Percentiles rank a stretch among this genome's conserved stretches.
Evolutionary conservation across 2,113 vertebrate genomes (phyloP).

Genomic region (Sphaerodactylus townsendi): DNA sequence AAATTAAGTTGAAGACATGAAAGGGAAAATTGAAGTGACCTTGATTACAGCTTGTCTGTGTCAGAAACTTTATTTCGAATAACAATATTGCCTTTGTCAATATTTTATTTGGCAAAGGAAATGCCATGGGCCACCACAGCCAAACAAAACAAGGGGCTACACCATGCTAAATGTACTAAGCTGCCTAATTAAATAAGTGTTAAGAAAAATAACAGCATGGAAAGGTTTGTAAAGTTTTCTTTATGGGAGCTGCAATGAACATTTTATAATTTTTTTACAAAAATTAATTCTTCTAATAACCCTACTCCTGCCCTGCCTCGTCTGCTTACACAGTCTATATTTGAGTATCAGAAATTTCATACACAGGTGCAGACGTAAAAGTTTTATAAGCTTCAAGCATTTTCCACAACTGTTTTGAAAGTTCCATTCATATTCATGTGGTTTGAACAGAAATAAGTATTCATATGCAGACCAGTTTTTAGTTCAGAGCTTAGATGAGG

Average conservation of each 20-base stretch:
- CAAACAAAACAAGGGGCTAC: background rate
- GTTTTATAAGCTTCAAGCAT: slow-evolving; percentile 1
- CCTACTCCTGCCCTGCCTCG: slow-evolving; percentile 20
- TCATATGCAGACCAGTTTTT: slow-evolving; percentile 49
- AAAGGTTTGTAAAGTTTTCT: slow-evolving; percentile 24
- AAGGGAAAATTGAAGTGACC: slow-evolving; percentile 15
- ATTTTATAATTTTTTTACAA: slow-evolving; percentile 15
- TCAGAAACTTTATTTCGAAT: slow-evolving; percentile 20
- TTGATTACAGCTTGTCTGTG: background rate
- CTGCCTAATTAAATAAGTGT: background rate
- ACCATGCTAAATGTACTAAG: background rate
- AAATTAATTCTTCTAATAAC: slow-evolving; percentile 29
- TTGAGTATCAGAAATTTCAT: slow-evolving; percentile 24
- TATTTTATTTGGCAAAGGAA: slow-evolving; percentile 38
- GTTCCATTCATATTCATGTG: slow-evolving; percentile 40
- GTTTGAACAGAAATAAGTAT: slow-evolving; percentile 46
- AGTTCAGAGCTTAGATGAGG: slow-evolving; percentile 26
- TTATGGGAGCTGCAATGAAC: slow-evolving; percentile 41
- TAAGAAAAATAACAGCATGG: slow-evolving; percentile 44
- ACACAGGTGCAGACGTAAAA: slow-evolving; percentile 24
- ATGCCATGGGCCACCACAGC: background rate
- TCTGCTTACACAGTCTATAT: background rate
- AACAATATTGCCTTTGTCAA: background rate
- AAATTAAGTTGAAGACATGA: background rate
- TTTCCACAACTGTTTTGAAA: slow-evolving; percentile 44